Conservation (phyloP, 2,888 invertebrate species). For the Cataglyphis rosenhaueri region DNA sequence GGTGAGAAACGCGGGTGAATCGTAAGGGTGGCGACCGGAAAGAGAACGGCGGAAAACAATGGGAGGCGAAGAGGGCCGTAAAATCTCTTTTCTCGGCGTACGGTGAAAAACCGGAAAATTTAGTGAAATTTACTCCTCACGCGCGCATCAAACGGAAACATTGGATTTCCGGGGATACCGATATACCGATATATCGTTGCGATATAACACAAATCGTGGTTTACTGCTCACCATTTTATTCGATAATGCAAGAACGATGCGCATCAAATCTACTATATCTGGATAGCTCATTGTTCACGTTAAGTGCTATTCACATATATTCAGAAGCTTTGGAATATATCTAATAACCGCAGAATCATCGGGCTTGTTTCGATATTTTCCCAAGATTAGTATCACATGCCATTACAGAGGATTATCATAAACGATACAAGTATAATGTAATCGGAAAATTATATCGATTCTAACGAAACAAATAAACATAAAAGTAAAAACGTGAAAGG, state of each 20-base stretch:
- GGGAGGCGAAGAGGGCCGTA: conserved; percentile 72
- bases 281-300: conserved; percentile 38
- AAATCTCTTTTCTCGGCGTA: conserved; percentile 73
- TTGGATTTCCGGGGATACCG: conserved; percentile 72
- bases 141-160: conserved; percentile 69
- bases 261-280: conserved; percentile 31
- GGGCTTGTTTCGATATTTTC: conserved; percentile 4
- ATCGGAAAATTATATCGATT: background rate
- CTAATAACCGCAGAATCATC: conserved; percentile 25
- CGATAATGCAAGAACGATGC: conserved; percentile 53
- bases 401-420: background rate
- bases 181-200: conserved; percentile 36
- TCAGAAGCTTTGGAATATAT: conserved; percentile 24
- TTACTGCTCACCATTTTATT: conserved; percentile 63
- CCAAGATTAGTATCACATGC: conserved; percentile 6
- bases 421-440: background rate
- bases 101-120: conserved; percentile 76
- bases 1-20: conserved; percentile 43
- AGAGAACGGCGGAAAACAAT: conserved; percentile 49
- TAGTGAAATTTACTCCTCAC: conserved; percentile 78
- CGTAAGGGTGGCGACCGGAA: conserved; percentile 50
- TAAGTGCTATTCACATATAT: conserved; percentile 37
- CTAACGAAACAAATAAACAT: background rate
- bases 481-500: background rate
- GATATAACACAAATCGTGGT: conserved; percentile 63